Base-by-base conservation (phyloP, 2,797 vertebrate genomes). In the Semotilus atromaculatus region DNA sequence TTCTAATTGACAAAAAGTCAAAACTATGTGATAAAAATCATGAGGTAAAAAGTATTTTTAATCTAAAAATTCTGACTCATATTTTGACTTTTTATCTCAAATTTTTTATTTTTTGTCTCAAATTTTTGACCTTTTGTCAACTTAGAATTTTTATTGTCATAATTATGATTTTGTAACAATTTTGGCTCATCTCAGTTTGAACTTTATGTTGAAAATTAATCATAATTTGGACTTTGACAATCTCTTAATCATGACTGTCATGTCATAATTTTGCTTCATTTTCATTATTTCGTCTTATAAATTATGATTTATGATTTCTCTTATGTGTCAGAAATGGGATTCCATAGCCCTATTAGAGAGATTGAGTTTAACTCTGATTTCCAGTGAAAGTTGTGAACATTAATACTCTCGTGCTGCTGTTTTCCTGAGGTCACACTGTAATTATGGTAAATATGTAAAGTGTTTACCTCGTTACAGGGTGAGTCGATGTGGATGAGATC, bases 401-500 rank as follows among this genome's bases (percentile, higher is more conserved):
- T 66, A 66, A 18, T 66, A 7, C 64, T 34, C 16, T 8, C 7
- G 26, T 6, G 26, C 18, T 66, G 8, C 43, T 43, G 43, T 4
- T 26, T 53, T 23, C 5, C 53, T 43, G 68, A 26, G 68, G 55
- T 82, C 80, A 82, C 68, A 18, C 31, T 34, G 66, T 75, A 16
- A 71, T 40, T 78, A 11, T 79, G 85, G 80, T 55, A 53, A 74
- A 81, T 85, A 81, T 76, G 75, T 85, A 88, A 58, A 86, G 75
- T 86, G 84, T 58, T 71, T 68, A 76, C 29, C 29, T 40, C 31
- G 77, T 83, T 43, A 4, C 43, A 83, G 73, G 80, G 86, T 90
- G 82, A 83, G 55, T 82, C 81, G 36, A 81, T 85, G 77, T 86
- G 89, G 89, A 91, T 92, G 90, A 90, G 92, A 92, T 89, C 74